A percentile compares a stretch with the other conserved stretches of the same genome.
phyloP scores from a whole-genome alignment of 2,113 vertebrate species.

The Macquaria ambigua region DNA sequence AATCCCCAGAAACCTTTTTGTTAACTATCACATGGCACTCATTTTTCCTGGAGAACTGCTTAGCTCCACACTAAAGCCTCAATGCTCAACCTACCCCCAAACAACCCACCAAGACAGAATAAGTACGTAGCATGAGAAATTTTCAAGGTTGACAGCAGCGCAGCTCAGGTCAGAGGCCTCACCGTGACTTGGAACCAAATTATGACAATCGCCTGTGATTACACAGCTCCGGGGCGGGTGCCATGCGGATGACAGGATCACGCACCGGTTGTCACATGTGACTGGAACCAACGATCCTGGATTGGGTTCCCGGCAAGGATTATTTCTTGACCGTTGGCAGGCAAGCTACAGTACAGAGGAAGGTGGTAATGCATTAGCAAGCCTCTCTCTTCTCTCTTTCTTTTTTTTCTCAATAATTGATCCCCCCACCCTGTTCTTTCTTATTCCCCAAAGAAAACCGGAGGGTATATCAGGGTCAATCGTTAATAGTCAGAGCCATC shows the following conservation, averaged over 20 bases:
- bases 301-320: conserved; percentile 3
- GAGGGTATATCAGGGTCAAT: conserved; percentile 6
- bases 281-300: conserved; percentile 56
- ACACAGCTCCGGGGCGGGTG: conserved; percentile 33
- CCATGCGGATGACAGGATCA: conserved; percentile 67
- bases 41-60: conserved; percentile 4
- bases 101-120: conserved; percentile 39
- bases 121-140: conserved; percentile 44
- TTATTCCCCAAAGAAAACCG: conserved; percentile 18
- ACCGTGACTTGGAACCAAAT: conserved; percentile 72
- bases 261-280: conserved; percentile 68
- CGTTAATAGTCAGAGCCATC: not conserved
- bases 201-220: conserved; percentile 72
- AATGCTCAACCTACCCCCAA: not conserved
- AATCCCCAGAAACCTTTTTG: conserved; percentile 8
- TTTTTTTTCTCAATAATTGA: conserved; percentile 38
- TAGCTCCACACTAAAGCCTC: conserved; percentile 6
- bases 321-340: conserved; percentile 55
- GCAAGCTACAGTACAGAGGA: conserved; percentile 10
- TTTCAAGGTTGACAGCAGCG: conserved; percentile 55
- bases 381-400: conserved; percentile 24
- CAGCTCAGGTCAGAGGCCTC: conserved; percentile 63
- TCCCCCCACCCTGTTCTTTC: conserved; percentile 10
- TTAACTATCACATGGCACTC: not conserved
- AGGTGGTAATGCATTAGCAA: conserved; percentile 40